Evolutionary conservation across 53 echinoderm and acorn worm species (phyloP), one percentile per base, ranked within the genome.

Genomic region (Holothuria scabra): DNA sequence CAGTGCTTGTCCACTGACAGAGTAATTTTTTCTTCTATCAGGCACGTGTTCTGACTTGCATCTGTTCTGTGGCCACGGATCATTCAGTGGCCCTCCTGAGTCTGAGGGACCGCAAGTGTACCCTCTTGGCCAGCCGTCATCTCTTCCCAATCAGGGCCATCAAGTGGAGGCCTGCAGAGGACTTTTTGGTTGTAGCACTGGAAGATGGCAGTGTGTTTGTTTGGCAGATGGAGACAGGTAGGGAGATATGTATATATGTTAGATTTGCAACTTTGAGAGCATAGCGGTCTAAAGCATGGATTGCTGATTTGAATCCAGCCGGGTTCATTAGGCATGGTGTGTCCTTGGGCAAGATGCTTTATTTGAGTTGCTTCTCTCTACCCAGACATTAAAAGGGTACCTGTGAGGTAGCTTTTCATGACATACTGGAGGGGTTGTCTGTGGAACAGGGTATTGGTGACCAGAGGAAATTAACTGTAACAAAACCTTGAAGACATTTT

Each of bases 201-300:
- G 90, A 92, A 78, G 99, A 97, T 85, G 94, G 92, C 30, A 97
- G 94, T 66, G 99, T 97, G 46, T 97, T 94, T 61, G 99, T 97
- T 34, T 97, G 99, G 99, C 99, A 97, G 78, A 97, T 97, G 99
- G 99, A 97, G 74, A 97, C 99, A 65, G 99, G 94, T 97, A 81
- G 1, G 76, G 10, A 1, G 23, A 8, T 16, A 21, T 21, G 30
- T 33, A 8, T 31, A 8, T 31, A 69, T 33, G 70, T 69, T 16
- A 28, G 21, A 13, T 31, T 69, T 21, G 30, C 7, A 41, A 41
- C 10, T n/a, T n/a, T n/a, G n/a, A n/a, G n/a, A n/a, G n/a, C n/a
- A n/a, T n/a, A n/a, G n/a, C n/a, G n/a, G n/a, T n/a, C n/a, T n/a
- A n/a, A n/a, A n/a, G n/a, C n/a, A n/a, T n/a, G n/a, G n/a, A n/a